Conservation (phyloP, 2,113 vertebrate genomes). For the Brachyistius frenatus region DNA sequence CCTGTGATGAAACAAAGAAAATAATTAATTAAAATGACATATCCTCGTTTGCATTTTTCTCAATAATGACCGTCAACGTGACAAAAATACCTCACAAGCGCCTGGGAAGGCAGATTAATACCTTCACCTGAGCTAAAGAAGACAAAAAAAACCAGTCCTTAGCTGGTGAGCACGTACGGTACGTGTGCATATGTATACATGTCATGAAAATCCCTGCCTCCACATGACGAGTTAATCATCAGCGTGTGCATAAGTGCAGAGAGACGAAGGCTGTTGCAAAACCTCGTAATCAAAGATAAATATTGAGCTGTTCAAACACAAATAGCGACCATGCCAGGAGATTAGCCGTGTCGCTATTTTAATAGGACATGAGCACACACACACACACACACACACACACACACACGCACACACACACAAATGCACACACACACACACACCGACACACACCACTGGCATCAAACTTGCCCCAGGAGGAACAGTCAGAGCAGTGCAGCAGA, state of each 20-base stretch:
- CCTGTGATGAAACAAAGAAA: slow-evolving; percentile 49
- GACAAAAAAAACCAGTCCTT: not conserved
- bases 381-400: not conserved
- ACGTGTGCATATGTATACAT: not conserved
- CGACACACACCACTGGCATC: slow-evolving; percentile 16
- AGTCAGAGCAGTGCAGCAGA: slow-evolving; percentile 54
- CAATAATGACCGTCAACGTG: too few relatives aligned
- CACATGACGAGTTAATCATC: slow-evolving; percentile 47
- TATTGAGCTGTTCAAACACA: slow-evolving; percentile 47
- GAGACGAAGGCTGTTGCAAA: slow-evolving; percentile 25
- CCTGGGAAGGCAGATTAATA: not conserved
- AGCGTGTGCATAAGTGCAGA: slow-evolving; percentile 23
- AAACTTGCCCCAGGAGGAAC: slow-evolving; percentile 34
- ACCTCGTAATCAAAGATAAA: slow-evolving; percentile 47
- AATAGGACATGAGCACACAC: slow-evolving; percentile 26
- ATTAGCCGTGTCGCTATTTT: slow-evolving; percentile 50
- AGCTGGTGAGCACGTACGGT: not conserved
- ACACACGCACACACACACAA: slow-evolving; percentile 11
- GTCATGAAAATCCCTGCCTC: slow-evolving; percentile 24
- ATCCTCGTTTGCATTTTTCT: not conserved
- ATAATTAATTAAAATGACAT: slow-evolving; percentile 2
- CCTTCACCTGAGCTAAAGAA: not conserved
- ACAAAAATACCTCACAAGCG: too few relatives aligned
- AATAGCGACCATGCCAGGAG: slow-evolving; percentile 36
- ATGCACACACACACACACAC: slow-evolving; percentile 15